Evolutionary conservation across 1,140 invertebrate genomes (phyloP).

Genomic region (Anastatus disparis): DNA sequence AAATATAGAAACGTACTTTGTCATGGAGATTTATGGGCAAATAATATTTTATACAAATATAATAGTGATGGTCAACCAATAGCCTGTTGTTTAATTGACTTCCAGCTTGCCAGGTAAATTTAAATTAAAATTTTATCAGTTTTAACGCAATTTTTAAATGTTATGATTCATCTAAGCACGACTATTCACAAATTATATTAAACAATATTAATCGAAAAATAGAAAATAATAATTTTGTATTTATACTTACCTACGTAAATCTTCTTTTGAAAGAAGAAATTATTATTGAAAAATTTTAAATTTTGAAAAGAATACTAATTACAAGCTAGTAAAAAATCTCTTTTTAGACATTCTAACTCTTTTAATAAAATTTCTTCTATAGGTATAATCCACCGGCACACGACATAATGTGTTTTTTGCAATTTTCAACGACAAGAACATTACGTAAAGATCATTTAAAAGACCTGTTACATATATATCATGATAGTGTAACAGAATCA

Average conservation of each 20-base stretch:
- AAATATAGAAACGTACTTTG: conserved; percentile 69
- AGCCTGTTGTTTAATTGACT: conserved; percentile 71
- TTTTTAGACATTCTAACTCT: background rate
- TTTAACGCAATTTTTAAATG: too few relatives aligned
- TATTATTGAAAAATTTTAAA: too few relatives aligned
- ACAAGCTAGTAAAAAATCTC: too few relatives aligned
- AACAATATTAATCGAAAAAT: too few relatives aligned
- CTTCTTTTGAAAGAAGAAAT: too few relatives aligned
- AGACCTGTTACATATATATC: conserved; percentile 49
- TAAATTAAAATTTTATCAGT: too few relatives aligned
- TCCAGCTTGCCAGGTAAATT: conserved; percentile 72
- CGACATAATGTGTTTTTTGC: conserved; percentile 64
- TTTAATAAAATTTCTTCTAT: background rate
- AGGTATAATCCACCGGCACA: conserved; percentile 69
- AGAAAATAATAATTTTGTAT: too few relatives aligned
- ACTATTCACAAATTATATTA: too few relatives aligned
- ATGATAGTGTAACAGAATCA: conserved; percentile 39
- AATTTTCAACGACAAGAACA: conserved; percentile 52
- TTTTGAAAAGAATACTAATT: too few relatives aligned
- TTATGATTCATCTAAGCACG: too few relatives aligned
- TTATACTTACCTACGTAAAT: too few relatives aligned
- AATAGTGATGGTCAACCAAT: conserved; percentile 56
- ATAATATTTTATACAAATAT: conserved; percentile 74
- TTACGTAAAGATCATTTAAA: conserved; percentile 44
- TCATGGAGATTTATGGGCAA: conserved; percentile 75